phyloP scores from a whole-genome alignment of 2,888 invertebrate species.

The Athalia cordata region DNA sequence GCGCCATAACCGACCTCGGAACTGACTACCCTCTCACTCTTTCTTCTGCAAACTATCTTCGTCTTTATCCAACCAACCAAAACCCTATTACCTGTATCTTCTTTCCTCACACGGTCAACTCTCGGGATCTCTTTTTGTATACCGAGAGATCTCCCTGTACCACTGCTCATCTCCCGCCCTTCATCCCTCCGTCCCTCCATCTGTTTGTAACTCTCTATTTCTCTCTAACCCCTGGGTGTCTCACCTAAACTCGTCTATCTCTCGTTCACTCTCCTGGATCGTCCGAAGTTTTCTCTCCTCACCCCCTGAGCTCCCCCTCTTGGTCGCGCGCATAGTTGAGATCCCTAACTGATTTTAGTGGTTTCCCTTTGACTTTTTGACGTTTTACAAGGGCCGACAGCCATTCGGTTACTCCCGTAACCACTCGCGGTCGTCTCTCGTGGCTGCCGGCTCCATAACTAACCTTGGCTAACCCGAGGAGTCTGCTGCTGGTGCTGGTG shows the following conservation, averaged over 20 bases:
- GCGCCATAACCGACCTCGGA: constrained; percentile 50
- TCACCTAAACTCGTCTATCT: constrained; percentile 7
- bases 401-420: constrained; percentile 72
- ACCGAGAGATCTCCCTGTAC: constrained; percentile 36
- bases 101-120: constrained; percentile 50
- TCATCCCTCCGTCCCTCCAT: background rate
- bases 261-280: constrained; percentile 49
- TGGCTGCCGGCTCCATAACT: constrained; percentile 67
- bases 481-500: background rate
- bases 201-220: constrained; percentile 29
- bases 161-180: constrained; percentile 18
- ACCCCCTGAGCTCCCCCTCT: constrained; percentile 45
- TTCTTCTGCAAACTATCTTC: constrained; percentile 40
- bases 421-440: constrained; percentile 60
- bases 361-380: constrained; percentile 73
- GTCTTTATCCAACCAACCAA: constrained; percentile 9
- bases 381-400: constrained; percentile 71
- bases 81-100: constrained; percentile 48
- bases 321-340: constrained; percentile 67
- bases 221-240: constrained; percentile 42
- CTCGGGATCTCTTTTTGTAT: constrained; percentile 32
- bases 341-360: constrained; percentile 73
- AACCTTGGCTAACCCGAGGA: constrained; percentile 67
- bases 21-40: constrained; percentile 52
- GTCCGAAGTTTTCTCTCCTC: constrained; percentile 1